A percentile compares a stretch with the other conserved stretches of the same genome.
Conservation (phyloP, 2,797 vertebrate genomes). For the Borostomias antarcticus region DNA sequence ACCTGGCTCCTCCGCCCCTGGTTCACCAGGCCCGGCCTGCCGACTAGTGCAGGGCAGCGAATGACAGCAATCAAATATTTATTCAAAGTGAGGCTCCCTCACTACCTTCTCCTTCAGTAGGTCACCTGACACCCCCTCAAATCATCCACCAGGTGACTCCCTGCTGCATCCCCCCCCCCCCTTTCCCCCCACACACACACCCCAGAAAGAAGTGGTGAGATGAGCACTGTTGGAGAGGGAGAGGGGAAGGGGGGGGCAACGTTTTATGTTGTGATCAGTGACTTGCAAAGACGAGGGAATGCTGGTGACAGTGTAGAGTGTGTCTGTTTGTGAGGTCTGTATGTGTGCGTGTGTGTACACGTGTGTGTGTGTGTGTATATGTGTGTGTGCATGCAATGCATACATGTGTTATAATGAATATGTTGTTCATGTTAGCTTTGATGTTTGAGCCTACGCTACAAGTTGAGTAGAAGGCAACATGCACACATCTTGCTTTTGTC, state of each 20-base stretch:
- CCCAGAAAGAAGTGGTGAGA: conserved; percentile 25
- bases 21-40: conserved; percentile 56
- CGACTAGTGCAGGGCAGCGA: conserved; percentile 67
- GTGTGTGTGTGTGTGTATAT: conserved; percentile 32
- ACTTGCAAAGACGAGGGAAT: not conserved
- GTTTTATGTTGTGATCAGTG: conserved; percentile 20
- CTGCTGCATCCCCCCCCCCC: conserved; percentile 25
- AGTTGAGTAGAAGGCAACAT: no score
- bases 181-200: conserved; percentile 20
- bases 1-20: conserved; percentile 54
- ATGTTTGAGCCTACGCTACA: no score
- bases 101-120: conserved; percentile 38
- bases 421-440: no score
- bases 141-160: conserved; percentile 31
- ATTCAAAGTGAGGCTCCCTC: conserved; percentile 40
- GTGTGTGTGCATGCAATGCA: conserved; percentile 40
- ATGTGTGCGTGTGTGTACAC: conserved; percentile 13
- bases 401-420: no score
- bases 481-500: no score
- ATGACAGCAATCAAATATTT: conserved; percentile 74
- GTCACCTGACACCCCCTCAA: conserved; percentile 48
- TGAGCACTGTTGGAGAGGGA: conserved; percentile 19
- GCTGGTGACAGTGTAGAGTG: not conserved
- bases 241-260: not conserved
- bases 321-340: conserved; percentile 16